Conservation (phyloP, 2,113 vertebrate species). For the Sardina pilchardus region DNA sequence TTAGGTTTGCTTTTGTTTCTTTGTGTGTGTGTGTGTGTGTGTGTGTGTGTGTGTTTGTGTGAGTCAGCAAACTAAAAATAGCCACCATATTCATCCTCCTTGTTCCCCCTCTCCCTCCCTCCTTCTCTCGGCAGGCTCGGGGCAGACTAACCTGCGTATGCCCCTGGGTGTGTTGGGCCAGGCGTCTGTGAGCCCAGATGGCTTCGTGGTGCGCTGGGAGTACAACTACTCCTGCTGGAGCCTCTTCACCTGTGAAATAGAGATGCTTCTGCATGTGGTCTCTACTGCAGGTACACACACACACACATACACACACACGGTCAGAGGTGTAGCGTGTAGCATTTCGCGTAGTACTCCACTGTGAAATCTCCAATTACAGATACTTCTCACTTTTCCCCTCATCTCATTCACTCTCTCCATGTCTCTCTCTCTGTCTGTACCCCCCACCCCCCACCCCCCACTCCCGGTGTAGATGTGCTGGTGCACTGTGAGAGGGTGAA, state of each 20-base stretch:
- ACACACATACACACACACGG: not conserved
- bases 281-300: constrained; percentile 87
- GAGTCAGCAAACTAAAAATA: no score
- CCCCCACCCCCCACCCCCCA: not conserved
- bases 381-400: not conserved
- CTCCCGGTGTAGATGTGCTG: constrained; percentile 86
- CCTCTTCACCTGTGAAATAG: constrained; percentile 96
- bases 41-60: not conserved
- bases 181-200: constrained; percentile 81
- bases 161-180: constrained; percentile 90
- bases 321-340: not conserved
- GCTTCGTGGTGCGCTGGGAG: constrained; percentile 91
- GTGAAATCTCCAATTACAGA: not conserved
- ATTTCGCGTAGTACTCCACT: not conserved
- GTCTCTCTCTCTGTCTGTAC: not conserved
- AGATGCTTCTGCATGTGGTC: constrained; percentile 97
- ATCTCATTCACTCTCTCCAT: not conserved
- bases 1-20: constrained; percentile 52
- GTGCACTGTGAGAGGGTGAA: constrained; percentile 91
- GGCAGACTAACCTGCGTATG: constrained; percentile 93
- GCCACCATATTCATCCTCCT: not conserved
- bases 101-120: rapidly evolving
- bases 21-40: not conserved
- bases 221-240: constrained; percentile 96
- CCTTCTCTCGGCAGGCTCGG: constrained; percentile 61